Percentiles rank a stretch among this genome's conserved stretches.
These are phyloP conservation scores for Nettapus auritus DNA, from an alignment of 2,113 vertebrate genomes.

Conservation along the genomic window DNA sequence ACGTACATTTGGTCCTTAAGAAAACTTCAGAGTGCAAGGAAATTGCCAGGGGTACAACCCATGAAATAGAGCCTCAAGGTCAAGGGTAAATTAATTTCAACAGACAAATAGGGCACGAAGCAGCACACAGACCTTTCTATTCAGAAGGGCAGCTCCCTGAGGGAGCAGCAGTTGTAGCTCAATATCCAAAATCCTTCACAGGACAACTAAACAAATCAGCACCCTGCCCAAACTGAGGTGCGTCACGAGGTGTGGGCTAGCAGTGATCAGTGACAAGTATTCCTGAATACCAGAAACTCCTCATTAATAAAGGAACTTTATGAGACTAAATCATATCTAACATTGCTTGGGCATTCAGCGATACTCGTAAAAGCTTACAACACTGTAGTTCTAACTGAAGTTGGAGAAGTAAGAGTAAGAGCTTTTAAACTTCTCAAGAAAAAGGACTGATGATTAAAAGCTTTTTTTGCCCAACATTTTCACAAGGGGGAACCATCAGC, in stretches of 20 bases:
- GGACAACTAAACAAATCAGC: background rate
- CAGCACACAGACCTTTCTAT: background rate
- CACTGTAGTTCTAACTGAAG: background rate
- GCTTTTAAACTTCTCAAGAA: background rate
- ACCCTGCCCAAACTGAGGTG: background rate
- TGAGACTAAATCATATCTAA: background rate
- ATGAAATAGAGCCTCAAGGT: background rate
- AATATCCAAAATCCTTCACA: background rate
- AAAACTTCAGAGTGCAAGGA: background rate
- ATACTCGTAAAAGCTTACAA: background rate
- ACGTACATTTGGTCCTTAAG: background rate
- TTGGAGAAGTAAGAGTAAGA: background rate
- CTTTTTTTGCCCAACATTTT: background rate
- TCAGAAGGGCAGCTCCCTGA: background rate
- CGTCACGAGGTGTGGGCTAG: background rate
- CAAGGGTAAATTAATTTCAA: background rate
- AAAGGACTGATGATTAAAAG: no score
- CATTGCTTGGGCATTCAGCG: background rate
- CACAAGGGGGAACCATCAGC: accelerated
- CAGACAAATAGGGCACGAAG: background rate
- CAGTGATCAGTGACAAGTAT: background rate
- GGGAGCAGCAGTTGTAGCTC: background rate
- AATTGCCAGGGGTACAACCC: background rate
- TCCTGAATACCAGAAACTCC: background rate
- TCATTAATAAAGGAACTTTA: background rate